phyloP scores from a whole-genome alignment of 2,113 vertebrate species.

The Panthera leo region DNA sequence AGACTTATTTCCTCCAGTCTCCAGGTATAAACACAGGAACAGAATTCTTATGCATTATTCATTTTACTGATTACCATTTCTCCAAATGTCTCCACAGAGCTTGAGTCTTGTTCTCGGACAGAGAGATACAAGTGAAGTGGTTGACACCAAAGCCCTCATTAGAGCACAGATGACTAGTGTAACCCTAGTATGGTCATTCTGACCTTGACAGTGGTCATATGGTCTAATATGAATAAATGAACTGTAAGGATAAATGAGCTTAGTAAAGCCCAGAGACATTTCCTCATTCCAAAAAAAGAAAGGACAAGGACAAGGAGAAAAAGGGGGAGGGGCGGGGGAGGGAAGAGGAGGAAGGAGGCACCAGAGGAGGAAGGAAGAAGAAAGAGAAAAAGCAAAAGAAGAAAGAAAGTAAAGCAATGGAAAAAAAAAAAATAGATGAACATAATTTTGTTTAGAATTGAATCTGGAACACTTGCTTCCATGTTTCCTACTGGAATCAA shows the following conservation, averaged over 20 bases:
- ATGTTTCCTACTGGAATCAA: neutral
- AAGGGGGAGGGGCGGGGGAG: too few species aligned
- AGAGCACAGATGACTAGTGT: neutral
- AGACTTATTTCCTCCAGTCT: neutral
- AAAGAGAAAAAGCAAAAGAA: neutral
- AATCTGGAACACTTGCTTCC: neutral
- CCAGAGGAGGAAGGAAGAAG: neutral
- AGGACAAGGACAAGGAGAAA: too few species aligned
- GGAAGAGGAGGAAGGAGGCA: neutral
- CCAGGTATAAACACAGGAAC: neutral
- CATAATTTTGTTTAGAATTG: neutral
- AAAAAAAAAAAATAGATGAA: neutral
- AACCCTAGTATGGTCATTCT: neutral
- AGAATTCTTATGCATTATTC: neutral
- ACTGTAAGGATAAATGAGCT: neutral
- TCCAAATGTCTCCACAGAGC: neutral
- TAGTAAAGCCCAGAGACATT: neutral
- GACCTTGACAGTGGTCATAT: neutral
- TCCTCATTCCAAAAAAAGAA: neutral
- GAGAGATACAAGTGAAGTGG: too few species aligned
- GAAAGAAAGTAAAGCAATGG: neutral
- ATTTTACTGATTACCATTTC: neutral
- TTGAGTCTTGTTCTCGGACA: neutral
- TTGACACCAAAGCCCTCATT: neutral
- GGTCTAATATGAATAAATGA: neutral